phyloP scores from a whole-genome alignment of 2,113 vertebrate genomes.

The Microtus ochrogaster region DNA sequence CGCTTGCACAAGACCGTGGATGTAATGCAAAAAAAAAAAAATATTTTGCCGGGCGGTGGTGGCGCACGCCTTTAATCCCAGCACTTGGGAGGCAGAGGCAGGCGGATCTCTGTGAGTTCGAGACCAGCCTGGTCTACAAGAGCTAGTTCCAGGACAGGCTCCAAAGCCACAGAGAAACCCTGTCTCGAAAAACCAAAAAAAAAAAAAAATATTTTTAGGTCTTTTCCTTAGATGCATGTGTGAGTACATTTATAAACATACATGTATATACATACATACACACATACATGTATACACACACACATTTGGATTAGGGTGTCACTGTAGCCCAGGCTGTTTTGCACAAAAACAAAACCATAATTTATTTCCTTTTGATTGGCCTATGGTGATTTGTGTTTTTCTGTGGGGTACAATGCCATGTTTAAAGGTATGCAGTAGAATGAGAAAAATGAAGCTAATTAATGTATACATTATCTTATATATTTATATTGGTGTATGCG shows the following conservation, averaged over 20 bases:
- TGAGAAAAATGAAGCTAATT: background rate
- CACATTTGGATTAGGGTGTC: background rate
- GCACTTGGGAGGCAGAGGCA: too few relatives aligned
- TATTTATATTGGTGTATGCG: background rate
- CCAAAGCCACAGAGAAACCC: too few relatives aligned
- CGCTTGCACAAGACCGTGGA: background rate
- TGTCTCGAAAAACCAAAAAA: too few relatives aligned
- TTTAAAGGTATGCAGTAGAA: background rate
- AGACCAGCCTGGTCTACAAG: too few relatives aligned
- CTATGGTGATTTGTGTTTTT: background rate
- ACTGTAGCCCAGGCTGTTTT: background rate
- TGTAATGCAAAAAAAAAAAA: background rate
- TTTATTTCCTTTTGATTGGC: background rate
- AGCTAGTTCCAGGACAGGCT: too few relatives aligned
- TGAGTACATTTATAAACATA: background rate
- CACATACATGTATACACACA: background rate
- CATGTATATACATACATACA: too few relatives aligned
- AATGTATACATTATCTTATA: background rate
- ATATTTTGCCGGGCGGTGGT: too few relatives aligned
- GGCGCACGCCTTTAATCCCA: too few relatives aligned
- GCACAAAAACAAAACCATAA: background rate
- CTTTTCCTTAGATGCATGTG: background rate
- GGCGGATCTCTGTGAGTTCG: too few relatives aligned
- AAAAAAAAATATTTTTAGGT: background rate
- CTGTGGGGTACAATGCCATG: background rate